phyloP scores from a whole-genome alignment of 53 echinoderm and acorn worm species.

The Astropecten irregularis region DNA sequence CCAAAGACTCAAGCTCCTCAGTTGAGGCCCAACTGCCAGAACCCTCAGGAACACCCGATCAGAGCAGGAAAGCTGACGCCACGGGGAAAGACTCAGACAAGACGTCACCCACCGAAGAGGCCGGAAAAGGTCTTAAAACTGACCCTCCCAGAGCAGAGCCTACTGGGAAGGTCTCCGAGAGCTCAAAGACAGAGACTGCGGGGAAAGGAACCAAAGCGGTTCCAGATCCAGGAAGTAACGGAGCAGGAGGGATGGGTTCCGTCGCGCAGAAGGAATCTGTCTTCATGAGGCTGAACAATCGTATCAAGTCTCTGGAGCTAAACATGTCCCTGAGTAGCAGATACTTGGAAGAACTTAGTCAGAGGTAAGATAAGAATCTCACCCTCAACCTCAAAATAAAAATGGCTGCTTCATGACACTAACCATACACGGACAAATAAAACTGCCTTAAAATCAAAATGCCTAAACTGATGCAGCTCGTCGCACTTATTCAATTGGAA shows the following conservation, averaged over 20 bases:
- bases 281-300: conserved; percentile 97
- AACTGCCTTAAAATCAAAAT: too few species aligned
- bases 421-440: too few species aligned
- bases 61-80: conserved; percentile 1
- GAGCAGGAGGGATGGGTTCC: neutral
- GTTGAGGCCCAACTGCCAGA: conserved; percentile 8
- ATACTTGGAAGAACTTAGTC: conserved; percentile 95
- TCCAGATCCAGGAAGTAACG: conserved; percentile 7
- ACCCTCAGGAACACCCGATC: neutral
- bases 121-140: neutral
- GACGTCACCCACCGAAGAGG: neutral
- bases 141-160: neutral
- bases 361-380: conserved; percentile 65
- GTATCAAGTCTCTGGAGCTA: conserved; percentile 91
- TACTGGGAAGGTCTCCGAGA: neutral
- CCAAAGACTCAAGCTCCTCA: conserved; percentile 17
- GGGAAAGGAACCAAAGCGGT: conserved; percentile 18
- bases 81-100: conserved; percentile 12
- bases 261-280: conserved; percentile 86
- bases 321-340: conserved; percentile 91
- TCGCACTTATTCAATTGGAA: too few species aligned
- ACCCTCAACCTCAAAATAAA: too few species aligned
- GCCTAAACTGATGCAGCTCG: too few species aligned
- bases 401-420: too few species aligned
- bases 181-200: conserved; percentile 9